Percentiles rank a stretch among this genome's conserved stretches.
phyloP scores from a whole-genome alignment of 2,113 vertebrate species.

The Himantopus leucocephalus region DNA sequence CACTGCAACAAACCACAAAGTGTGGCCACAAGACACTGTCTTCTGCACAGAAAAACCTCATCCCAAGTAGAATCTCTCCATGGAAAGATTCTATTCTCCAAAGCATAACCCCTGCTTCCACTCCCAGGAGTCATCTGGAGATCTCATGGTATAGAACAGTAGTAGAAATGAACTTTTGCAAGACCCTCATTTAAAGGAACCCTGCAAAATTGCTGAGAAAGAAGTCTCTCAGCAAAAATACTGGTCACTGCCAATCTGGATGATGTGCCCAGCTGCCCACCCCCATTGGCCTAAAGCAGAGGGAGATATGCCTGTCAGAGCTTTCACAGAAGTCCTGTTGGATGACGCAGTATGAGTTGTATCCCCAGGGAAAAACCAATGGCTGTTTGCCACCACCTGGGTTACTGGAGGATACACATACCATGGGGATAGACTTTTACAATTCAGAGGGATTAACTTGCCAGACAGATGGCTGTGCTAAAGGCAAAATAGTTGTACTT shows the following conservation, averaged over 20 bases:
- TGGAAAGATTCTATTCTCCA: background rate
- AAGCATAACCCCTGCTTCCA: background rate
- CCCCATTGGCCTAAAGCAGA: background rate
- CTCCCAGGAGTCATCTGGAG: background rate
- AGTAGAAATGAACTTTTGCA: background rate
- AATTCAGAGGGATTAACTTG: background rate
- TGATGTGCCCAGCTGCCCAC: background rate
- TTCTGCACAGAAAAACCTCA: background rate
- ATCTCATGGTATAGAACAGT: background rate
- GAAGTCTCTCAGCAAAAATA: background rate
- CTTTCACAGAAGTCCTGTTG: background rate
- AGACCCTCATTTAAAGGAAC: background rate
- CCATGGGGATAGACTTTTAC: background rate
- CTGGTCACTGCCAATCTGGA: background rate
- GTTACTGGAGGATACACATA: background rate
- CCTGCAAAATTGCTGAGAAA: background rate
- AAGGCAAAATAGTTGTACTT: background rate
- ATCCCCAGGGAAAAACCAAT: background rate
- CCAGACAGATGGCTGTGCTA: background rate
- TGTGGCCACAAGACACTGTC: background rate
- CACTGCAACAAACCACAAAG: background rate
- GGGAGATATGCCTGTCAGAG: background rate
- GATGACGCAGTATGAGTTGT: rapidly evolving
- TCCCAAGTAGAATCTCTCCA: background rate
- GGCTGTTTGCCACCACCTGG: background rate